Conservation (phyloP, 2,113 vertebrate species). For the Thoracochromis brauschi region DNA sequence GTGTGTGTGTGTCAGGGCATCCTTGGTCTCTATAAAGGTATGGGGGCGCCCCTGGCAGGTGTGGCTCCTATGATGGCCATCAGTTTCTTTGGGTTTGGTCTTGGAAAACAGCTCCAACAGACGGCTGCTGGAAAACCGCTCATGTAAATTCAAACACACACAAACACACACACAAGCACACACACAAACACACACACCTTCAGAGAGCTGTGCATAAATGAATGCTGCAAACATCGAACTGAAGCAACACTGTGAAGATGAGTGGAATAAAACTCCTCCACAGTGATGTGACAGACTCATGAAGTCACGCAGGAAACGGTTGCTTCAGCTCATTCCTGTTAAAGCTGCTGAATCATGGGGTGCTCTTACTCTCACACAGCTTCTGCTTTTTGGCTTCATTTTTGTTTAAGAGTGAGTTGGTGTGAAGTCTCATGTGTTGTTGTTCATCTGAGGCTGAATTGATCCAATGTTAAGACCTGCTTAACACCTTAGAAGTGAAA, state of each 20-base stretch:
- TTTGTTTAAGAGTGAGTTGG: rapidly evolving
- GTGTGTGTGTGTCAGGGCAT: too few species aligned
- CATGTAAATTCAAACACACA: background rate
- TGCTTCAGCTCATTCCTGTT: background rate
- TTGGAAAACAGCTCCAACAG: constrained; percentile 74
- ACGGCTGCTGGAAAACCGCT: constrained; percentile 29
- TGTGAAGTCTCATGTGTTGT: background rate
- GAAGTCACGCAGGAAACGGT: background rate
- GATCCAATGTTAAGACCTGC: background rate
- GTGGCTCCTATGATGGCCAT: constrained; percentile 75
- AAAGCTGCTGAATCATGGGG: background rate
- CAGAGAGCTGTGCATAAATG: background rate
- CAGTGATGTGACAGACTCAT: background rate
- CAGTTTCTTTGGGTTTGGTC: constrained; percentile 74
- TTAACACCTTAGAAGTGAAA: background rate
- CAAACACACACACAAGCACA: background rate
- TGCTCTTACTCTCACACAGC: rapidly evolving
- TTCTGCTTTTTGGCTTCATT: background rate
- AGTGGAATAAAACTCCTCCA: background rate
- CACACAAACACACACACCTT: background rate
- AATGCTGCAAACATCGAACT: background rate
- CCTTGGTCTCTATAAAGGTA: constrained; percentile 72
- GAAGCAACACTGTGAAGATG: background rate
- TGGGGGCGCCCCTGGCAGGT: constrained; percentile 70
- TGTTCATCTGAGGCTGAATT: background rate